Base-by-base conservation (phyloP, 2,888 invertebrate genomes). In the Cheilosia scutellata region DNA sequence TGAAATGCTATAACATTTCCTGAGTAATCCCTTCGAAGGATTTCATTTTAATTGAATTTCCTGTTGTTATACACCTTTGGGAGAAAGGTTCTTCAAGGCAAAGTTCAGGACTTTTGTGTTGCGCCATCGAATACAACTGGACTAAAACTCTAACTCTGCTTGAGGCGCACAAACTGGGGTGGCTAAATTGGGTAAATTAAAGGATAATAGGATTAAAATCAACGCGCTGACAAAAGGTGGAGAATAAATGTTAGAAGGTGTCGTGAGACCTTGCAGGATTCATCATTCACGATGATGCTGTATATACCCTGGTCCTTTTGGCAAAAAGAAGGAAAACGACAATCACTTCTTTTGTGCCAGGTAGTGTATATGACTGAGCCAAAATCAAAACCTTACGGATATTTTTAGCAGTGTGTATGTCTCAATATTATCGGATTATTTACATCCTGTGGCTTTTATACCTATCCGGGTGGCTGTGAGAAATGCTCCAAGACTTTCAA, bases 191-290 rank as follows among this genome's bases (percentile, higher is more conserved):
- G 75, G 53, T 66, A 84, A 84, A 84, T 84, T 80, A 84, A 75
- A 66, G 80, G 80, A 80, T 84, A 84, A 84, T 84, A 60, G 70
- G 65, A 84, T 84, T 84, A 71, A 84, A 84, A 84, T 84, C 74
- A 83, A 74, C 68, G 62, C 68, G 44, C 16, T 60, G 63, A 55
- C 71, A 77, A 68, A 72, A 78, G 62, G 51, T 53, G 20, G 44
- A 31, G 47, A 42, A 47, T 44, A 37, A 55, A 47, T 60, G 40
- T 27, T 25, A 37, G 47, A 72, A 51, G 47, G 66, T 57, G 44
- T 55, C 65, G 29, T 65, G 6, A 47, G 75, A 29, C 63, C 65
- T 29, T 47, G 25, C 31, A 44, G 53, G 37, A 70, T 62, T 55
- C 70, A 70, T 77, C 53, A 62, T 60, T 66, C 33, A 47, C 31